phyloP scores from a whole-genome alignment of 2,113 vertebrate genomes.

The Entosphenus tridentatus region DNA sequence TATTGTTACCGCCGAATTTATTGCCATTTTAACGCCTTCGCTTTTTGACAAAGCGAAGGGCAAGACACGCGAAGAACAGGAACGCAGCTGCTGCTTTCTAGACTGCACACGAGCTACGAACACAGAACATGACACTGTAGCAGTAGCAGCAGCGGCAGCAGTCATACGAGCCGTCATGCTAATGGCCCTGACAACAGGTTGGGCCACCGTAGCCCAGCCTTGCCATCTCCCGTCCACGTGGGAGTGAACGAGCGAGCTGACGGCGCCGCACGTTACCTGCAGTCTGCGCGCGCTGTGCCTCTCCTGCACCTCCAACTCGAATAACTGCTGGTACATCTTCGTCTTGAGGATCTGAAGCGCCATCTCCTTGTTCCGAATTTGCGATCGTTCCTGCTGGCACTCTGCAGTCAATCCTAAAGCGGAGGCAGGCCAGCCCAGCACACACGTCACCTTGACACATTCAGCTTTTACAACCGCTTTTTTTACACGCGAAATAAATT shows the following conservation, averaged over 20 bases:
- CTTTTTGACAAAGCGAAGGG: constrained; percentile 7
- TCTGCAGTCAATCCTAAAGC: constrained; percentile 38
- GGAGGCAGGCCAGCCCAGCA: neutral
- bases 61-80: no score
- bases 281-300: constrained; percentile 37
- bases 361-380: constrained; percentile 48
- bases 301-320: constrained; percentile 29
- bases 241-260: neutral
- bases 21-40: neutral
- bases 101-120: no score
- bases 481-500: neutral
- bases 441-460: neutral
- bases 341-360: constrained; percentile 44
- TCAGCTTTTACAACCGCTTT: neutral
- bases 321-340: constrained; percentile 37
- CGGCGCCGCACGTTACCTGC: constrained; percentile 30
- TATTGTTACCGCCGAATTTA: no score
- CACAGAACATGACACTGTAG: no score
- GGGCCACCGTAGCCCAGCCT: no score
- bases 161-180: no score
- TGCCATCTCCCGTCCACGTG: no score
- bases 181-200: no score
- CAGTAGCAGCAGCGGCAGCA: no score
- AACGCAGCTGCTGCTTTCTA: no score
- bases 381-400: constrained; percentile 73